Evolutionary conservation across 2,113 vertebrate genomes (phyloP), one percentile per base, ranked within the genome.

Genomic region (Thamnaconus septentrionalis): DNA sequence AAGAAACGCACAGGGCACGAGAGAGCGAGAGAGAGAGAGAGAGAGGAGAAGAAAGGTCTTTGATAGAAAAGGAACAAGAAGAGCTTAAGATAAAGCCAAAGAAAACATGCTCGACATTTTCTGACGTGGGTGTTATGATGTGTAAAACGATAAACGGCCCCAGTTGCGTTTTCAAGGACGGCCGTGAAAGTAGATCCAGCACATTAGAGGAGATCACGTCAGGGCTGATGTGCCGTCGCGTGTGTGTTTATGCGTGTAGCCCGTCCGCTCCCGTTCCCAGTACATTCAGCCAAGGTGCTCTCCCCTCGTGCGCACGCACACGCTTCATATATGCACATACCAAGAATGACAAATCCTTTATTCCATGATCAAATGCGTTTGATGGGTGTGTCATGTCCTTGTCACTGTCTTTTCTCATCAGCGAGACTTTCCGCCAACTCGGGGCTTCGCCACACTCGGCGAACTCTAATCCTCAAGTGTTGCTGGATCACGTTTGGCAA

Each of bases 401-500:
- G 67, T 74, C 76, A 58, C 44, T 61, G 64, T 73, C 71, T 77
- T 56, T 79, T 73, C 61, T 66, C 18, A 48, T 74, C 71, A 74
- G 79, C 65, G 68, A 66, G 75, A 76, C 64, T 75, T 80, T 59
- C 65, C 1, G 50, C 57, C 53, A 71, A 76, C 74, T 65, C 75
- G 7, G 60, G 51, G 80, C 64, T 69, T 63, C 67, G 61, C 52
- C 59, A 58, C 56, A 49, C 53, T 31, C 31, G 53, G 64, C 68
- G 48, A 75, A 66, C 69, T 66, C 7, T 63, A 71, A 70, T 76
- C 75, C 64, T 61, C 53, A 73, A 83, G 64, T 76, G 61, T 69
- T 76, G 61, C 71, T 73, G 53, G 45, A 72, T 81, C 78, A 76
- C 66, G 61, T 76, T 80, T 70, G 69, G 76, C 66, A 83, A 83